Evolutionary conservation across 2,113 vertebrate species (phyloP).

Genomic region (Nyctibius bracteatus): DNA sequence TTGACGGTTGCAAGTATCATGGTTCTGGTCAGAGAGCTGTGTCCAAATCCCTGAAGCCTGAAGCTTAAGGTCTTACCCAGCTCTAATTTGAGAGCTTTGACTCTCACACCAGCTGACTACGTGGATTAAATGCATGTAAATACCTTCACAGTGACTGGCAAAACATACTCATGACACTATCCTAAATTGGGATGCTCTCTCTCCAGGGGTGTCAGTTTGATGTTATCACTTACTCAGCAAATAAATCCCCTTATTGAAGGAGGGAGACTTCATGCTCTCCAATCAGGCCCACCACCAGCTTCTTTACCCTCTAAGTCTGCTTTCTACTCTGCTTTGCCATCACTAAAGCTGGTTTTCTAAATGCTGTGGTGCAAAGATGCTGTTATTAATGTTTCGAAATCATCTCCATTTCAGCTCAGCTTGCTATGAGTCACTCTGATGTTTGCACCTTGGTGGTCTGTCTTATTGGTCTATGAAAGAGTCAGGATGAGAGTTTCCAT

Average conservation of each 20-base stretch:
- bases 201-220: not conserved
- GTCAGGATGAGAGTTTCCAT: not conserved
- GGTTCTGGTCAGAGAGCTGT: not conserved
- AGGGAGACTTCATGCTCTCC: not conserved
- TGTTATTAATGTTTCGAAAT: not conserved
- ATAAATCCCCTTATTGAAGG: not conserved
- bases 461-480: not conserved
- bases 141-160: slow-evolving; percentile 42
- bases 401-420: slow-evolving; percentile 9
- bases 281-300: not conserved
- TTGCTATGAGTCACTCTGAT: not conserved
- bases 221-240: slow-evolving; percentile 36
- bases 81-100: slow-evolving; percentile 65
- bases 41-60: slow-evolving; percentile 6
- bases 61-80: slow-evolving; percentile 42
- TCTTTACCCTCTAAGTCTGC: not conserved
- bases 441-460: slow-evolving; percentile 12
- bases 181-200: slow-evolving; percentile 38
- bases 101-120: slow-evolving; percentile 50
- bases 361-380: fast-evolving
- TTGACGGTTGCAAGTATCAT: not conserved
- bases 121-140: slow-evolving; percentile 56
- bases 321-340: not conserved
- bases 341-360: not conserved
- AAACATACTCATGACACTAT: not conserved